Base-by-base conservation (phyloP, 2,113 vertebrate genomes). In the Ictidomys tridecemlineatus region DNA sequence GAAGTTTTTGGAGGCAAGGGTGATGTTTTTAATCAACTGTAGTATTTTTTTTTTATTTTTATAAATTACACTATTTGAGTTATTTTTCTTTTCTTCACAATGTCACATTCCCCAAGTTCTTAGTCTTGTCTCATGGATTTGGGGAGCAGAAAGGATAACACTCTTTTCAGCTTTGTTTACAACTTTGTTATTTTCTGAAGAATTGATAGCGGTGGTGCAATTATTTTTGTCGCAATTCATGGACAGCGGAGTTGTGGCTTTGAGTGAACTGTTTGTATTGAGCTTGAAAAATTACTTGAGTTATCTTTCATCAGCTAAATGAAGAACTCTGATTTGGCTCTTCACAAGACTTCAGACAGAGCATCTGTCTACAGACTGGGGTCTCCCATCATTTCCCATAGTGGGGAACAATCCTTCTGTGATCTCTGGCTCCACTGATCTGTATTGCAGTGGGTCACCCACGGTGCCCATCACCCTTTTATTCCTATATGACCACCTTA, bases 221-320 rank as follows among this genome's bases (percentile, higher is more conserved):
- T 96, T 84, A 76, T 94, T 94, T 85, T 63, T 84, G 30, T 85
- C 74, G n/a, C 11, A 77, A 39, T 37, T 53, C 53, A 67, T 51
- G 42, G 70, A 37, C 34, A 70, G 45, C 30, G 53, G 78, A 72
- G 2, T 42, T 16, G 4, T 94, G 87, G 58, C 93, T 82, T 63
- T 78, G 84, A 91, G 42, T 51, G 42, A 0, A 0, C 14, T 92
- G 69, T 67, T 95, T 69, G 20, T 42, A 37, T 3, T 93, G 93
- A 96, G 94, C 93, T 97, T 97, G 97, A 92, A 69, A 77, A 93
- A 96, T 89, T 88, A 85, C 76, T 73, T 13, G 12, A 30, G 72
- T 58, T 84, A 69, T 51, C 70, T 91, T 93, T 97, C 69, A 90
- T 95, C 80, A 86, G 89, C 76, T 86, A 94, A 93, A 85, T 34